Base-by-base conservation (phyloP, 2,888 invertebrate species). In the Rapana venosa region DNA sequence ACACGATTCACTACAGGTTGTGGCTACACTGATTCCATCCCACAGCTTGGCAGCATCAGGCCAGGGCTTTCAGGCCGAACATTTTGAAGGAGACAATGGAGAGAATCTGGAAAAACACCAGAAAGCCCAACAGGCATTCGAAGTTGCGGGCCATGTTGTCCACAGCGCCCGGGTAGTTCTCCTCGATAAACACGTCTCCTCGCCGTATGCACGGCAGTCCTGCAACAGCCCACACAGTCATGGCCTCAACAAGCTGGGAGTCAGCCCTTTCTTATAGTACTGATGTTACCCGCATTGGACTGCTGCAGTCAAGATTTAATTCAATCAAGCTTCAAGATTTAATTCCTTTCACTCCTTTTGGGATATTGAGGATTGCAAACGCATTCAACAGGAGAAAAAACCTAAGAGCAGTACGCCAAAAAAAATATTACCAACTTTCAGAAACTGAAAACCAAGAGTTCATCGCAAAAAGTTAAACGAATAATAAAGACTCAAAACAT, bases 81-180 rank as follows among this genome's bases (percentile, higher is more conserved):
- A 79, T 15, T 32, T 79, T 79, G 77, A 83, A 83, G 81, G 11
- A 2, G 17, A 79, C 22, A 35, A 79, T 35, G 35, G 79, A 13
- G 22, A 83, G 81, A 36, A 83, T 83, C 81, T 83, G 81, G 47
- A 83, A 83, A 47, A 47, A 36, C 22, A 83, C 22, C 8, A 47
- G 26, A 15, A 36, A 83, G 81, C 26, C 81, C 22, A 30, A 36
- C 81, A 83, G 5, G 47, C 30, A 17, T 26, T 83, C 36, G 11
- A 83, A 83, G 47, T 83, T 83, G 22, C 81, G 36, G 5, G 36
- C 47, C 11, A 83, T 36, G 47, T 83, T 36, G 0, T 83, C 36
- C 81, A 47, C 47, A 22, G 81, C 81, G 26, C 81, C 81, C 11
- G 81, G 81, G 81, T 83, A 83, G 47, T 47, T 83, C 6, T 4